Base-by-base conservation (phyloP, 2,888 invertebrate genomes). In the Fabriciana adippe region DNA sequence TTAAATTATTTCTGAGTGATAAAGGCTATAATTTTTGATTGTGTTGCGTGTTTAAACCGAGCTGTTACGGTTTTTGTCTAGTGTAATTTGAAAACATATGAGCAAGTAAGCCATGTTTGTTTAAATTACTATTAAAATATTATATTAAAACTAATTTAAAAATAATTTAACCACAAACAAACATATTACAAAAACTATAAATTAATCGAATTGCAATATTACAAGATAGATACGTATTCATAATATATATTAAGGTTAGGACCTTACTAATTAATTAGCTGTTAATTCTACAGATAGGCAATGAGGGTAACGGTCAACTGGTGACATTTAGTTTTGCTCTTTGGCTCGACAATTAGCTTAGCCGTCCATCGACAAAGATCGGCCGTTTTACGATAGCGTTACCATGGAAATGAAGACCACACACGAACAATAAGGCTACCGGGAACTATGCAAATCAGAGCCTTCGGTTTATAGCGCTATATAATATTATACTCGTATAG, bases 371-470 rank as follows among this genome's bases (percentile, higher is more conserved):
- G 88, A 90, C 87, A 88, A 83, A 82, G 78, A 79, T 78, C 77
- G 78, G 68, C 71, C 72, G 71, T 70, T 76, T 74, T 74, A 76
- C 79, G 79, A 80, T 81, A 81, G 78, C 77, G 83, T 85, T 81
- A 75, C 89, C 83, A 87, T 89, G 79, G 87, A 76, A 81, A 91
- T 91, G 78, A 79, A 85, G 92, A 91, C 92, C 92, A 91, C 92
- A 91, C 92, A 92, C 90, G 89, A 85, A 79, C 80, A 80, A 79
- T 79, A 80, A 80, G 78, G 77, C 79, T 78, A 75, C 70, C 76
- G 71, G 75, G 75, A 73, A 70, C 57, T 76, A 76, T 76, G 76
- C 73, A 74, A 76, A 76, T 76, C 66, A 72, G 72, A 70, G 70
- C 73, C 75, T 74, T 66, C 63, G 72, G 26, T 59, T 48, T 59